Conservation (phyloP, 1,140 invertebrate genomes). For the Thaumatotibia leucotreta region DNA sequence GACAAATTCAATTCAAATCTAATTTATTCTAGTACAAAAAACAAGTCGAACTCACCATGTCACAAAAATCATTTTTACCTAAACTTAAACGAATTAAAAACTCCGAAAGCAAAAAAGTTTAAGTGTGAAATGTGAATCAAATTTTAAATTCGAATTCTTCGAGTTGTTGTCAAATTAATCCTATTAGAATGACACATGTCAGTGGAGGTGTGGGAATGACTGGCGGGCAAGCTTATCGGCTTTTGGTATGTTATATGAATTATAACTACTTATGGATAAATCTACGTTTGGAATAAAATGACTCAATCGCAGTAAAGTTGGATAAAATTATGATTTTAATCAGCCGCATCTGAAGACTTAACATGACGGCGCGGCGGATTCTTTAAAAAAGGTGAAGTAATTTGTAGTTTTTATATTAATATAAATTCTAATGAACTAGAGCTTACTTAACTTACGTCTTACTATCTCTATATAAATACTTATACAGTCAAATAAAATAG, state of each 20-base stretch:
- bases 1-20: no score
- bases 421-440: no score
- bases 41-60: neutral
- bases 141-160: slow-evolving; percentile 6
- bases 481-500: no score
- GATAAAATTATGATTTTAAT: slow-evolving; percentile 2
- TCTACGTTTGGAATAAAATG: neutral
- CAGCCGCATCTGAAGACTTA: neutral
- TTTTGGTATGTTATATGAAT: slow-evolving; percentile 1
- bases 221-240: neutral
- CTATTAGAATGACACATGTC: slow-evolving; percentile 14
- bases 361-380: neutral
- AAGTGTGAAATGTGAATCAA: slow-evolving; percentile 3
- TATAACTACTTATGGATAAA: neutral
- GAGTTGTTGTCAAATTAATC: slow-evolving; percentile 12
- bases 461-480: no score
- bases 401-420: neutral
- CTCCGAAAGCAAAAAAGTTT: neutral
- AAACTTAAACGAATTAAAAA: neutral
- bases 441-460: no score
- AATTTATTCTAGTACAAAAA: neutral
- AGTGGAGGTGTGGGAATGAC: slow-evolving; percentile 5
- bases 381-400: neutral
- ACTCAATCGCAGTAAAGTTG: neutral
- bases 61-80: neutral